Percentiles rank a stretch among this genome's conserved stretches.
These are phyloP conservation scores for Vanacampus margaritifer DNA, from an alignment of 2,113 vertebrate genomes.

Conservation along the genomic window DNA sequence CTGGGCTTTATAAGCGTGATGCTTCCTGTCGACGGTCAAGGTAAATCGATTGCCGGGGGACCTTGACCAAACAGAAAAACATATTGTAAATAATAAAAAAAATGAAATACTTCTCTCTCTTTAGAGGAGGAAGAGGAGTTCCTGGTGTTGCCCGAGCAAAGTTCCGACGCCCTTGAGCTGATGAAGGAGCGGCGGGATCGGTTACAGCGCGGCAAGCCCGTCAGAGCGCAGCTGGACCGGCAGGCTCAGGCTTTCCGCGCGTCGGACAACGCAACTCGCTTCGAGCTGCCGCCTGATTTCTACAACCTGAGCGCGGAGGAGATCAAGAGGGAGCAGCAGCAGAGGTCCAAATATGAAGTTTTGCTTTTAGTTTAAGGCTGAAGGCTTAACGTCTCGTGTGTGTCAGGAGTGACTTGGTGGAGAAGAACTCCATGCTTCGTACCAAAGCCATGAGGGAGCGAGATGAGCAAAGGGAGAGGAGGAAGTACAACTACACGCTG, in stretches of 20 bases:
- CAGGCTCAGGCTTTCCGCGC: slow-evolving; percentile 77
- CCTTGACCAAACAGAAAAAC: too few species aligned
- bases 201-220: slow-evolving; percentile 77
- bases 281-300: slow-evolving; percentile 86
- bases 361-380: neutral
- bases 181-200: slow-evolving; percentile 75
- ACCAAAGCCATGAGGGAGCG: slow-evolving; percentile 92
- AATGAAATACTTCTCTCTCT: neutral
- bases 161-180: slow-evolving; percentile 65
- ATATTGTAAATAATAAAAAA: too few species aligned
- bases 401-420: slow-evolving; percentile 79
- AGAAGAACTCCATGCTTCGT: slow-evolving; percentile 82
- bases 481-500: slow-evolving; percentile 87
- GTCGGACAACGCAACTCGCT: slow-evolving; percentile 76
- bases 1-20: slow-evolving; percentile 79
- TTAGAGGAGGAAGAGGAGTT: slow-evolving; percentile 82
- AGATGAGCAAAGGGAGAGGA: slow-evolving; percentile 86
- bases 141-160: slow-evolving; percentile 77
- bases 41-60: slow-evolving; percentile 54
- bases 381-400: neutral
- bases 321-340: slow-evolving; percentile 81
- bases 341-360: slow-evolving; percentile 65
- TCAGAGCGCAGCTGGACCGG: slow-evolving; percentile 81
- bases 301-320: slow-evolving; percentile 86
- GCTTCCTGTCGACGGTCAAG: slow-evolving; percentile 79